Evolutionary conservation across 1,140 invertebrate species (phyloP), one percentile per base, ranked within the genome.

Genomic region (Lepidotrigona ventralis): DNA sequence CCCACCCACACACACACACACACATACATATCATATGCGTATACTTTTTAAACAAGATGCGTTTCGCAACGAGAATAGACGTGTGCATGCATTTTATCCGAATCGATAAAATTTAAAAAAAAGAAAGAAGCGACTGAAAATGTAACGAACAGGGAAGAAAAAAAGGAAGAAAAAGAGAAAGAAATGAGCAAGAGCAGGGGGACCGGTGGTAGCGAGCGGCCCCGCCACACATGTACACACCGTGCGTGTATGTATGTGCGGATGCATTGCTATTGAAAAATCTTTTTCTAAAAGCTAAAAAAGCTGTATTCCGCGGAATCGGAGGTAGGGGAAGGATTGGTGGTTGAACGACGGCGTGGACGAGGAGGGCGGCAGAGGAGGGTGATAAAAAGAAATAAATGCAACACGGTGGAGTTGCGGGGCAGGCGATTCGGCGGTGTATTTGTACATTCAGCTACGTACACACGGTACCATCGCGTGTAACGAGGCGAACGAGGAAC

Each of bases 321-420:
- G 23, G 29, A 26, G 21, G 21, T 29, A 79, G 73, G 39, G 8
- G 58, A 21, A 33, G 33, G n/a, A 33, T 17, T 46, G 39, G 39
- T 46, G 39, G 39, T 46, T 46, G 39, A 46, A 46, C 39, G 6
- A 46, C 39, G 8, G 39, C 6, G 39, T 8, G 46, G 33, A 17
- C 33, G 5, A n/a, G n/a, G 29, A 39, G 12, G 21, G 39, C 11
- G 3, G n/a, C 15, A 29, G 39, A 5, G 54, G 2, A 33, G 4
- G 33, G 21, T 19, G 54, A 68, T 8, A 63, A 70, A 71, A 83
- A 78, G 74, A 72, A 83, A 83, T 79, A 73, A 66, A 83, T 73
- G 69, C 69, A 79, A 83, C 58, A 83, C 82, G 69, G 69, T 66
- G 64, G 73, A 77, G 8, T 64, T n/a, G 39, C 39, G 39, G 39